Evolutionary conservation across 2,888 invertebrate genomes (phyloP), one percentile per base, ranked within the genome.

Genomic region (Itoplectis maculator): DNA sequence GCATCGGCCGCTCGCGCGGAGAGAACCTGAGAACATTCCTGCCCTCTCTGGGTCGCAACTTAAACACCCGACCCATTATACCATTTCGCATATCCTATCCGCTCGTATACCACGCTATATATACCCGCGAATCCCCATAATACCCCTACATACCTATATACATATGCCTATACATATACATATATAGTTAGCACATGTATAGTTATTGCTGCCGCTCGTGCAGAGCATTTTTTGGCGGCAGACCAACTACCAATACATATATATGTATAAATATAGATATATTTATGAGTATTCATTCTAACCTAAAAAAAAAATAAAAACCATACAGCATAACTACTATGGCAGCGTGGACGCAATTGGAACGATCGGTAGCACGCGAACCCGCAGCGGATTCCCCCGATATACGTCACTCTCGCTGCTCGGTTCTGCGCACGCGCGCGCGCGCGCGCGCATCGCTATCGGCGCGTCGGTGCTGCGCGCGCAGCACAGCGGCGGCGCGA

Each of bases 371-470:
- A 78, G 70, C 78, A 72, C 78, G 78, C 78, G 54, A 79, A 79
- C 78, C n/a, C 45, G 29, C 29, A 29, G n/a, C 69, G 78, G 78
- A 79, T 47, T 66, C 72, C 51, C 68, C 70, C 66, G 56, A 66
- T 73, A 40, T 77, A 73, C 76, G 76, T 81, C 81, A 81, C 77
- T 81, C 81, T 81, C 81, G 68, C 78, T 79, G 68, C 78, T 79
- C 35, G 45, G 70, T 69, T 51, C 45, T n/a, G 77, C 11, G 70
- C 29, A 5, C 29, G 29, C 29, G 29, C 29, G 63, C 45, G 77
- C 11, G 70, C 29, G 29, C 29, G 29, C 29, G 29, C 29, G n/a
- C 47, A 45, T 37, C 61, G 69, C 51, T 51, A 69, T 51, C 61
- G 15, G 61, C 35, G 9, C 0, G 37, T 61, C 35, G 15, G 40